These are phyloP conservation scores for Myiozetetes cayanensis DNA, from an alignment of 2,113 vertebrate genomes.

Conservation along the genomic window DNA sequence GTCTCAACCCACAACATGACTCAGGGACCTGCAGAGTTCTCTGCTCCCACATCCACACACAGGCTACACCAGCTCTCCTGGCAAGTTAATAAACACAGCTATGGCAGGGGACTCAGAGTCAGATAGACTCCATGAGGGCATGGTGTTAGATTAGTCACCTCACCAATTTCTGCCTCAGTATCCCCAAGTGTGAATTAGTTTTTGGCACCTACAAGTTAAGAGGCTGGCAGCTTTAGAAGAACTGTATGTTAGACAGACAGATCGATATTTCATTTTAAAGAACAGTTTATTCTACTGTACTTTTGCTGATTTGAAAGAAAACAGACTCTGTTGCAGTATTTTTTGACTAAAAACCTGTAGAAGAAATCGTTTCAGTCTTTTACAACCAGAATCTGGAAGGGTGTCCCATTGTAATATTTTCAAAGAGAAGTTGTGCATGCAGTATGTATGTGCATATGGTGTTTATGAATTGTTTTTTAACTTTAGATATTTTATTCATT, in stretches of 20 bases:
- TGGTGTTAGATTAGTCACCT: background rate
- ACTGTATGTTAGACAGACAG: background rate
- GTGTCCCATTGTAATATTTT: conserved; percentile 67
- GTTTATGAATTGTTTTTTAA: conserved; percentile 77
- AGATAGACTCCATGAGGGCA: background rate
- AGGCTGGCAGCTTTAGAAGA: background rate
- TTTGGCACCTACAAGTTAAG: conserved; percentile 9
- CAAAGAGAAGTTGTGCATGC: conserved; percentile 68
- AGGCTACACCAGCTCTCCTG: background rate
- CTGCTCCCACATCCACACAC: background rate
- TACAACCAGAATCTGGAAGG: conserved; percentile 60
- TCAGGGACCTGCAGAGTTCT: background rate
- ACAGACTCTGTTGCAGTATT: conserved; percentile 44
- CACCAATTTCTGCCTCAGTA: background rate
- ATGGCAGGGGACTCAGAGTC: background rate
- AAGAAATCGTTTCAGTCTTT: conserved; percentile 49
- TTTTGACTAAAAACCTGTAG: conserved; percentile 49
- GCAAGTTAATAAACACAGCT: background rate
- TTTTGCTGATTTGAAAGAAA: conserved; percentile 35
- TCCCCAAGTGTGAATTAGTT: conserved; percentile 16
- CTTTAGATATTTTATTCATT: conserved; percentile 76
- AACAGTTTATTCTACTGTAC: background rate
- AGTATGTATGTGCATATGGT: conserved; percentile 74
- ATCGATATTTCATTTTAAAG: conserved; percentile 15
- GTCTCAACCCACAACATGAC: background rate